Conservation (phyloP, 2,888 invertebrate species). For the Calliopum simillimum region DNA sequence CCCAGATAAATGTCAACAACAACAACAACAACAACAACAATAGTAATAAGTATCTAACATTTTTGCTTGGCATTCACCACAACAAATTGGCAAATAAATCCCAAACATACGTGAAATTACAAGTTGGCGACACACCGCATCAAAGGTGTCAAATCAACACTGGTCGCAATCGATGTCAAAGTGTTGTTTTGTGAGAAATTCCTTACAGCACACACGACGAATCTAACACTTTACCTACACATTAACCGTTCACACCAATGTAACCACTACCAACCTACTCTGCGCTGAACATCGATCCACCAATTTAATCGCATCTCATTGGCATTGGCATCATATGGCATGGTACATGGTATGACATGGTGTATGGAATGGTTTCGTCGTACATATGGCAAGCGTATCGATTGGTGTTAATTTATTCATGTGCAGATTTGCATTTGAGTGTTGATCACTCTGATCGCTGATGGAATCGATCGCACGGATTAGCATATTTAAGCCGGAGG, state of each 20-base stretch:
- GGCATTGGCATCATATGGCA: constrained; percentile 51
- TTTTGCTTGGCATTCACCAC: constrained; percentile 22
- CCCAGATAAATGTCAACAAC: too few relatives aligned
- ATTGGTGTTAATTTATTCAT: constrained; percentile 62
- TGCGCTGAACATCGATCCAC: too few relatives aligned
- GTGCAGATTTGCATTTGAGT: constrained; percentile 54
- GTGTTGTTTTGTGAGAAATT: constrained; percentile 22
- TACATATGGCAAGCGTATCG: constrained; percentile 37
- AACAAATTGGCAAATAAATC: constrained; percentile 35
- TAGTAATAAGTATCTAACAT: background rate
- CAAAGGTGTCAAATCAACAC: constrained; percentile 29
- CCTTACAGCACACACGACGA: constrained; percentile 38
- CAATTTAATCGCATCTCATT: constrained; percentile 38
- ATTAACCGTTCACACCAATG: background rate
- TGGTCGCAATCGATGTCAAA: constrained; percentile 25
- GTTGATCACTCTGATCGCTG: constrained; percentile 36
- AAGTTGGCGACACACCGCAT: constrained; percentile 9
- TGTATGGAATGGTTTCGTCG: too few relatives aligned
- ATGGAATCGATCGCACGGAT: constrained; percentile 43
- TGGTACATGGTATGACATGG: too few relatives aligned
- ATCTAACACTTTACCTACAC: background rate
- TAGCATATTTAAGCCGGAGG: constrained; percentile 42
- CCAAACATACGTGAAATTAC: constrained; percentile 7
- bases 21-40: background rate
- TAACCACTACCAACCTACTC: background rate